Base-by-base conservation (phyloP, 1,140 invertebrate species). In the Cepaea nemoralis region DNA sequence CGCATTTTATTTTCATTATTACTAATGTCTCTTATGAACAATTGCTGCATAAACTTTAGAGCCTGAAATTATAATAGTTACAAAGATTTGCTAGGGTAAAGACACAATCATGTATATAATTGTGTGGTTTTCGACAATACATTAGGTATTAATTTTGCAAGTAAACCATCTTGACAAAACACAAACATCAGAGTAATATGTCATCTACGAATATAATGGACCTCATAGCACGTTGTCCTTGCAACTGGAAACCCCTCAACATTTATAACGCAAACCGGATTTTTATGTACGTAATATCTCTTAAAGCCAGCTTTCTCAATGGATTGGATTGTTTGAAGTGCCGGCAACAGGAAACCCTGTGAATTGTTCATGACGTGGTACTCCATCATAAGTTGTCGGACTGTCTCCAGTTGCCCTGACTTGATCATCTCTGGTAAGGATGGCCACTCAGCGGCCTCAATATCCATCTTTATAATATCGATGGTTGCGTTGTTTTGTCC, bases 381-480 rank as follows among this genome's bases (percentile, higher is more conserved):
- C 50, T 55, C 50, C 50, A 55, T n/a, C 50, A 55, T 14, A 55
- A 55, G n/a, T n/a, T 55, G 50, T n/a, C 50, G 50, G 50, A 55
- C 50, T 14, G 14, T n/a, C 14, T n/a, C 14, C 50, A 55, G 14
- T 14, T 14, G 14, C 50, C 50, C 50, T n/a, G 50, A 55, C n/a
- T 14, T 16, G 14, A n/a, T 55, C 50, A 55, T 55, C 14, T 55
- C 50, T n/a, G 50, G 50, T 55, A 55, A 16, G 50, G 50, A 14
- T n/a, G 50, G 50, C 70, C 70, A 73, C 70, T 73, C 70, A 16
- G 70, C 10, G 39, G 33, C 27, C 70, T 73, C n/a, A n/a, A n/a
- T n/a, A n/a, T n/a, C n/a, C n/a, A n/a, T n/a, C n/a, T n/a, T n/a
- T n/a, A n/a, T n/a, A 31, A 16, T 39, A 16, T 31, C 42, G 70